Conservation (phyloP, 35 echinoderm and acorn worm species). For the Acanthaster planci region DNA sequence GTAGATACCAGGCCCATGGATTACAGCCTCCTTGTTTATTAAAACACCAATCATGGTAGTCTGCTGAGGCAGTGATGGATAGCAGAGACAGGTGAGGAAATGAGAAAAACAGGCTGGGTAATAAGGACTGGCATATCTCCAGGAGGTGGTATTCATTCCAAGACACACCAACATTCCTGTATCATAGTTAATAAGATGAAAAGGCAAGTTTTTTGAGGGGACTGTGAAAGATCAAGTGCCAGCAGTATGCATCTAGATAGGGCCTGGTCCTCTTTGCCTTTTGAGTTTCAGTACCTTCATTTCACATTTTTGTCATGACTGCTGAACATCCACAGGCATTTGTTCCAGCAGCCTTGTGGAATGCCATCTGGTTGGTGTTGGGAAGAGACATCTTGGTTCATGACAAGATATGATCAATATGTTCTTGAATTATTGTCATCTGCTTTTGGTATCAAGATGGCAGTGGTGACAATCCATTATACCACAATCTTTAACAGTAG, state of each 20-base stretch:
- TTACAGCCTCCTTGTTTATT: background rate
- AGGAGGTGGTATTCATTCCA: too few species aligned
- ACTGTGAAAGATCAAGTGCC: too few species aligned
- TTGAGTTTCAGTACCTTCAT: background rate
- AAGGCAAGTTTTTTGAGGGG: too few species aligned
- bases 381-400: background rate
- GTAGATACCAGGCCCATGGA: background rate
- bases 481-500: too few species aligned
- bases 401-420: slow-evolving; percentile 9
- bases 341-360: slow-evolving; percentile 3
- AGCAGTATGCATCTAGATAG: too few species aligned
- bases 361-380: slow-evolving; percentile 18
- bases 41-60: background rate
- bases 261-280: too few species aligned
- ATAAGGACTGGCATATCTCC: slow-evolving; percentile 1
- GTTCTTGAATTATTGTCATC: background rate
- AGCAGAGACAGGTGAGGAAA: slow-evolving; percentile 19
- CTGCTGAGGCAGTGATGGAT: slow-evolving; percentile 19
- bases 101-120: slow-evolving; percentile 25
- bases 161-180: too few species aligned
- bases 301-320: slow-evolving; percentile 16
- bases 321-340: slow-evolving; percentile 10
- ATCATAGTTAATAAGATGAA: too few species aligned
- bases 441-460: too few species aligned
- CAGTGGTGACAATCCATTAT: too few species aligned